These are phyloP conservation scores for Carterocephalus palaemon DNA, from an alignment of 2,888 invertebrate genomes.

Conservation along the genomic window DNA sequence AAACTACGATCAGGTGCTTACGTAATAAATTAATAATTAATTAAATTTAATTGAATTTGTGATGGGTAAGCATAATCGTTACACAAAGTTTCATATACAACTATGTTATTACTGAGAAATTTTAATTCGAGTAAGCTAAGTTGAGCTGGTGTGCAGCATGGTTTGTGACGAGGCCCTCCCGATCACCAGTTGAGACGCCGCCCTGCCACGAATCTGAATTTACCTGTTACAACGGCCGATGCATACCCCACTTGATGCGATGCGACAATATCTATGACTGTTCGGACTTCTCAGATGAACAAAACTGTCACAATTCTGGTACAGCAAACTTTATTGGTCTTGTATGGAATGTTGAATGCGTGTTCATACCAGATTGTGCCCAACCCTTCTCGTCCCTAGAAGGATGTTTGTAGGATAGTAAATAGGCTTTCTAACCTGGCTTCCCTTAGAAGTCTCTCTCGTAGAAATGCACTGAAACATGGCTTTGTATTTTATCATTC, in stretches of 20 bases:
- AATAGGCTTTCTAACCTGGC: slow-evolving; percentile 3
- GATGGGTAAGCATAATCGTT: too few relatives aligned
- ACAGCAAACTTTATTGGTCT: slow-evolving; percentile 45
- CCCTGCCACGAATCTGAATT: slow-evolving; percentile 83
- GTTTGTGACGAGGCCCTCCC: slow-evolving; percentile 56
- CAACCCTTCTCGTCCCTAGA: slow-evolving; percentile 23
- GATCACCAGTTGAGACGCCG: slow-evolving; percentile 47
- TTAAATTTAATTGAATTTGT: too few relatives aligned
- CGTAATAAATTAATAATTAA: too few relatives aligned
- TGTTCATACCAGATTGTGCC: slow-evolving; percentile 29
- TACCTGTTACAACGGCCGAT: slow-evolving; percentile 85
- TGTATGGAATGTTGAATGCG: slow-evolving; percentile 53
- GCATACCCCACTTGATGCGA: slow-evolving; percentile 86
- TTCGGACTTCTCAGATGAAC: slow-evolving; percentile 93
- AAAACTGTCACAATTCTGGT: slow-evolving; percentile 85
- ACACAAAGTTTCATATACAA: too few relatives aligned
- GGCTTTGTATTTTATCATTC: too few relatives aligned
- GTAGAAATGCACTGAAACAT: too few relatives aligned
- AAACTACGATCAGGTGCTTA: too few relatives aligned
- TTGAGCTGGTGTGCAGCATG: slow-evolving; percentile 55
- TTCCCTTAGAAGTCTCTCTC: too few relatives aligned
- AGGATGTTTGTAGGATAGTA: slow-evolving; percentile 2
- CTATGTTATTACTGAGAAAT: too few relatives aligned
- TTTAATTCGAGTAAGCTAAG: slow-evolving; percentile 28
- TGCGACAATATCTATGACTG: slow-evolving; percentile 96